Evolutionary conservation across 2,888 invertebrate species (phyloP).

Genomic region (Drosophila demipolita): DNA sequence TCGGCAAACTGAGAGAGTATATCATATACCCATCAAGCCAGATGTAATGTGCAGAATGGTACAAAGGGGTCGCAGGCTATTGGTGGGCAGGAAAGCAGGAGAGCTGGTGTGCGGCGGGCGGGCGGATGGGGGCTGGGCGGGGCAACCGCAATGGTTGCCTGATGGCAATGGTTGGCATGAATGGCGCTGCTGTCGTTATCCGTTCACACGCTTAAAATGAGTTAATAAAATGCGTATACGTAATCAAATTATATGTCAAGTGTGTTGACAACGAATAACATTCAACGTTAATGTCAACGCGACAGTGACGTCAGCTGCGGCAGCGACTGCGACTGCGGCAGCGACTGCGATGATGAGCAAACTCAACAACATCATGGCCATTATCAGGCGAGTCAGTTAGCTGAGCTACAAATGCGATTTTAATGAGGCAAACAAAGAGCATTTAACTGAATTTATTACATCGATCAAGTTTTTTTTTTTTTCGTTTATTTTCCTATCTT

Average conservation of each 20-base stretch:
- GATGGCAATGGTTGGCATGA: neutral
- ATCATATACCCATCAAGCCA: conserved; percentile 74
- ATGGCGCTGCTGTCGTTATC: conserved; percentile 34
- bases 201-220: conserved; percentile 70
- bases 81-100: neutral
- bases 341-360: conserved; percentile 27
- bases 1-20: conserved; percentile 51
- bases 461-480: conserved; percentile 40
- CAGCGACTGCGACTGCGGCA: conserved; percentile 13
- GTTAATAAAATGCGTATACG: conserved; percentile 80
- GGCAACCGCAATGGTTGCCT: conserved; percentile 5
- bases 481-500: conserved; percentile 5
- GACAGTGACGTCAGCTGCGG: conserved; percentile 13
- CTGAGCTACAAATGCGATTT: conserved; percentile 71
- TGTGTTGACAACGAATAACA: conserved; percentile 80
- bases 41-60: conserved; percentile 44
- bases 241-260: conserved; percentile 82
- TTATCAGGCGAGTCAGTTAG: conserved; percentile 49
- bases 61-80: neutral
- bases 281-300: conserved; percentile 76
- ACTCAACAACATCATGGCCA: conserved; percentile 40
- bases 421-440: conserved; percentile 79
- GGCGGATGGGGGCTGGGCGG: no score
- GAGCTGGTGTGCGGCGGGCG: neutral
- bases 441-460: conserved; percentile 75